A percentile compares a stretch with the other conserved stretches of the same genome.
phyloP scores from a whole-genome alignment of 2,113 vertebrate genomes.

The Natator depressus region DNA sequence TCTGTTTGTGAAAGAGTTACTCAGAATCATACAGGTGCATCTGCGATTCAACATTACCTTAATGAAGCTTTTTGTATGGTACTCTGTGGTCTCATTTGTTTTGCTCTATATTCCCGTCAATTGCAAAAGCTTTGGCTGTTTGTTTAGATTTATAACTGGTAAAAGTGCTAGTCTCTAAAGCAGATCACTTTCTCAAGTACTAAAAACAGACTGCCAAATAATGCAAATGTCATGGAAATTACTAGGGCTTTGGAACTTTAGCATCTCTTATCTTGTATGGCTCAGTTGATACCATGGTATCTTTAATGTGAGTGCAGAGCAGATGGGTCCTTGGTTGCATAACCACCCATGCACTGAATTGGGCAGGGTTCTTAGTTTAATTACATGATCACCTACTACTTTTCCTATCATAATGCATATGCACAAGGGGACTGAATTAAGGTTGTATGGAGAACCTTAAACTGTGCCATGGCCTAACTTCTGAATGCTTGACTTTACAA shows the following conservation, averaged over 20 bases:
- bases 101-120: neutral
- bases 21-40: neutral
- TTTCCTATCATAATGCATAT: rapidly evolving
- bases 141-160: neutral
- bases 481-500: neutral
- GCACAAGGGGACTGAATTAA: neutral
- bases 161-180: neutral
- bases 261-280: neutral
- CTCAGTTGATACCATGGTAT: neutral
- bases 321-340: conserved; percentile 19
- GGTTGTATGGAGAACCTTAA: neutral
- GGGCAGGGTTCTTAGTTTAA: neutral
- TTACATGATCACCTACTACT: no score
- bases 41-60: neutral
- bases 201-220: neutral
- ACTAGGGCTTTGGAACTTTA: neutral
- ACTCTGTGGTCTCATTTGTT: neutral
- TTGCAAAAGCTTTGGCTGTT: neutral
- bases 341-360: neutral
- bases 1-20: neutral
- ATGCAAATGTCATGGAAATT: neutral
- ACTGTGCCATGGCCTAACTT: neutral
- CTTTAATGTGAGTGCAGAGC: conserved; percentile 15
- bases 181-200: neutral
- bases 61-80: neutral